Evolutionary conservation across 2,797 vertebrate species (phyloP), one percentile per base, ranked within the genome.

Genomic region (Sebastes aleutianus): DNA sequence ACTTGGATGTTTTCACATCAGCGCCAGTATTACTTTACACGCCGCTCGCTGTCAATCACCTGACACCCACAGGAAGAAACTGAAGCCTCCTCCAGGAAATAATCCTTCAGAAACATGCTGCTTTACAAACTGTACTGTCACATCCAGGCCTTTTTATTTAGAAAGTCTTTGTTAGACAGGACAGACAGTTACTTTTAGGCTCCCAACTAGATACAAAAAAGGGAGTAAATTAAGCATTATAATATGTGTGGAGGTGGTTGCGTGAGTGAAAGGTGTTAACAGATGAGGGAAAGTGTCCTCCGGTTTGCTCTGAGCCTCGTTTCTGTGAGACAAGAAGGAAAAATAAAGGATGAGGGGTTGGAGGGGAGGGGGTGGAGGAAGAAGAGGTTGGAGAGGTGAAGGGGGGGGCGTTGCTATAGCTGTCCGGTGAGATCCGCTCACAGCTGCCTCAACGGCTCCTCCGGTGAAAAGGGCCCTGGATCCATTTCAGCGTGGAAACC

Each of bases 401-500:
- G 73, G 74, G 66, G 66, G 71, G 50, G 76, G 20, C 7, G 14
- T 73, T n/a, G 76, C 84, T 78, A 22, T 76, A 77, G 86, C 83
- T 87, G 91, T 88, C 89, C 85, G 76, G 86, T 85, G 76, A 89
- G 85, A 87, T 92, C 88, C 67, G 76, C 88, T 91, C 89, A 54
- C 87, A 87, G 85, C 92, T 90, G 91, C 85, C 88, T 62, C 82
- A 34, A 36, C 71, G 50, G 79, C 80, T 83, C 74, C 84, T 89
- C 78, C 63, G 70, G 77, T 88, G 91, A 92, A 93, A 94, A 92
- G 89, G 88, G 76, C 82, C 86, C 91, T 87, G 80, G 95, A 96
- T 96, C 94, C 85, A 95, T 95, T 96, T 95, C 95, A 95, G 88
- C 70, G 80, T 88, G 85, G 94, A 94, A 93, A 93, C 84, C 88